A percentile compares a stretch with the other conserved stretches of the same genome.
Evolutionary conservation across 2,888 invertebrate genomes (phyloP).

Genomic region (Ceramica pisi): DNA sequence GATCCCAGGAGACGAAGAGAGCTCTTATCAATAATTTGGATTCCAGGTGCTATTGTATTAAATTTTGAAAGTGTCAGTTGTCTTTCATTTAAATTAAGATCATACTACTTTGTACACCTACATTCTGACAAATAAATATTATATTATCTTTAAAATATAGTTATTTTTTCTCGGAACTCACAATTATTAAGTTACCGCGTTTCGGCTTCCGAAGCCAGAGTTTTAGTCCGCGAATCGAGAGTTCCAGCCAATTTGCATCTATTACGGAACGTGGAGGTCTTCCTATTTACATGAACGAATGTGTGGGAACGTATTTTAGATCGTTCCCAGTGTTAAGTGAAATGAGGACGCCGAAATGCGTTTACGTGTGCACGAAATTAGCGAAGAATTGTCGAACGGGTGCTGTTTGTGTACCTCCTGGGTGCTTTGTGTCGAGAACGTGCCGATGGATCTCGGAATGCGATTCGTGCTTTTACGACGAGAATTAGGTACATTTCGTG

Average conservation of each 20-base stretch:
- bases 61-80: too few species aligned
- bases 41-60: too few species aligned
- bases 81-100: too few species aligned
- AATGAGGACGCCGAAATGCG: constrained; percentile 63
- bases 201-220: neutral
- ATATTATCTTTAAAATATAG: too few species aligned
- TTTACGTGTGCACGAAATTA: constrained; percentile 61
- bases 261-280: constrained; percentile 76
- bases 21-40: too few species aligned
- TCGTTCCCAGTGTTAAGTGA: constrained; percentile 60
- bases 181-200: neutral
- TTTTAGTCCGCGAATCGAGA: constrained; percentile 75
- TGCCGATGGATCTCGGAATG: constrained; percentile 32
- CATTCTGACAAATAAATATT: too few species aligned
- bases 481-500: constrained; percentile 13
- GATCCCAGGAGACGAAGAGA: too few species aligned
- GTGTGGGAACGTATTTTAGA: constrained; percentile 64
- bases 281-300: constrained; percentile 75
- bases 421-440: constrained; percentile 45
- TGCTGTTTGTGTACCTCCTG: constrained; percentile 49
- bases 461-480: constrained; percentile 24
- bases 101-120: too few species aligned
- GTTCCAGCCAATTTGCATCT: constrained; percentile 82
- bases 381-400: constrained; percentile 49
- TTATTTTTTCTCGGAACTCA: neutral